Evolutionary conservation across 1,140 invertebrate species (phyloP), one percentile per base, ranked within the genome.

Genomic region (Trichonephila clavipes): DNA sequence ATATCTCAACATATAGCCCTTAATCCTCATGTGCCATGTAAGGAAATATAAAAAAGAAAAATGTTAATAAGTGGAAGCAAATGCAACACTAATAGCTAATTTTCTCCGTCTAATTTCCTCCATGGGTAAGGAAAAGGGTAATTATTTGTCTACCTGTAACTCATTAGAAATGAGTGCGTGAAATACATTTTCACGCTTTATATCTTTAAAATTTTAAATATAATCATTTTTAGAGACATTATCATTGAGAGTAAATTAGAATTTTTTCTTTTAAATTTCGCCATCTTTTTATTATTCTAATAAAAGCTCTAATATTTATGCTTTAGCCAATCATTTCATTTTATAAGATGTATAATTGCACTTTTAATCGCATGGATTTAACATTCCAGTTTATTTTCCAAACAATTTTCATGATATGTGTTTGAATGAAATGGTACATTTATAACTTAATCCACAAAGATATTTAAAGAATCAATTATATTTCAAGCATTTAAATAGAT

Each of bases 11-110:
- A 64, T 64, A 64, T 64, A 10, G 72, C 28, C 34, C 72, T 40
- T 77, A 77, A 77, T 40, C 72, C 28, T 77, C 14, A 18, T 14
- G 28, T 77, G 72, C 72, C 34, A 77, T 34, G 72, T 77, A 77
- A 34, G 14, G 28, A 19, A 77, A 77, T 28, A 77, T 77, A 77
- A 77, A 77, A 40, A 16, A 18, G 28, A 28, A 28, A 72, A 28
- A 28, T 34, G 72, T 18, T 77, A 0, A 14, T 77, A 34, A 28
- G 28, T 18, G 28, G 21, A n/a, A 28, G 83, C 21, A 59, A 85
- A 85, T 59, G 18, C 24, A 61, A 51, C 83, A 19, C 24, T 85
- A 85, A 85, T 85, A 85, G 83, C 83, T 51, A 85, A 85, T 85
- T 85, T 51, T 51, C n/a, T 51, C 28, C n/a, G 58, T 24, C 58